Evolutionary conservation across 2,797 vertebrate species (phyloP).

Genomic region (Dicrostonyx torquatus): DNA sequence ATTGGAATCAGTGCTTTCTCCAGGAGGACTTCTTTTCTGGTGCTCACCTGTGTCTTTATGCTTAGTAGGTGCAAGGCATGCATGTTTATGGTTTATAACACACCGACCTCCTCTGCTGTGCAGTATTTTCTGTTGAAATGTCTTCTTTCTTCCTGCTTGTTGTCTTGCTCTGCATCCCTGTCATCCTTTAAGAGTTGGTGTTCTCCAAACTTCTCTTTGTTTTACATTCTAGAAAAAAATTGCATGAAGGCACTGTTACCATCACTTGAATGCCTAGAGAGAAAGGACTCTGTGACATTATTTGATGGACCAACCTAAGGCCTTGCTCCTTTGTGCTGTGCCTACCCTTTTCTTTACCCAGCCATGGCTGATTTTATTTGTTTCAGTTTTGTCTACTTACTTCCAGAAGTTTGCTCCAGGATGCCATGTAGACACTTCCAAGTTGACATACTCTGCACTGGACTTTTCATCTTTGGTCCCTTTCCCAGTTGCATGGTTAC

Average conservation of each 20-base stretch:
- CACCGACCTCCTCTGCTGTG: background rate
- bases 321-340: background rate
- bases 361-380: background rate
- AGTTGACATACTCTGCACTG: background rate
- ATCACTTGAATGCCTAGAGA: background rate
- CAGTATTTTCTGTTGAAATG: background rate
- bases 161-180: background rate
- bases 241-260: background rate
- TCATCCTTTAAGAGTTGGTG: background rate
- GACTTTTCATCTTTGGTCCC: background rate
- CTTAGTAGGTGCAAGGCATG: background rate
- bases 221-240: background rate
- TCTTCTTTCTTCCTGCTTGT: background rate
- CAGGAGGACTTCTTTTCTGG: background rate
- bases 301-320: background rate
- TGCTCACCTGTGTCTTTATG: background rate
- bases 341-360: background rate
- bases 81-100: background rate
- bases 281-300: background rate
- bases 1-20: background rate
- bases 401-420: background rate
- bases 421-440: background rate
- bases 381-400: background rate
- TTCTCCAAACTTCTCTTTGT: conserved; percentile 19
- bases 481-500: background rate